phyloP scores from a whole-genome alignment of 1,140 invertebrate species.

The Holcopasites calliopsidis region DNA sequence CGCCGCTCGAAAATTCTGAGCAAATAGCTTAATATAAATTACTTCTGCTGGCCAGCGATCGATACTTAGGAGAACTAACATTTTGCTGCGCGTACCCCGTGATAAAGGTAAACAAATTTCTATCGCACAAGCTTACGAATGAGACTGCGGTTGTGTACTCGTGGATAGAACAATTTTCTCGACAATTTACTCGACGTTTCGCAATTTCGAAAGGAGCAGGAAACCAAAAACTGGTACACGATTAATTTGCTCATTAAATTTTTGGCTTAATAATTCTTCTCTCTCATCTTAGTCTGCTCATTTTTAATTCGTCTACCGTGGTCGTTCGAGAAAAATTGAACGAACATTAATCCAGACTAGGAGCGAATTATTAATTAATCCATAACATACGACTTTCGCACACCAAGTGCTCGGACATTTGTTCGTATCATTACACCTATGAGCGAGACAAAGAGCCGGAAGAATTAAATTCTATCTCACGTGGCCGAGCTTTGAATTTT shows the following conservation, averaged over 20 bases:
- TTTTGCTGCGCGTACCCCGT: neutral
- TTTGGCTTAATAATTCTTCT: neutral
- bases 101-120: conserved; percentile 22
- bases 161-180: neutral
- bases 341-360: conserved; percentile 31
- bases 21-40: conserved; percentile 27
- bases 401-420: conserved; percentile 31
- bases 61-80: neutral
- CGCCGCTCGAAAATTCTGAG: neutral
- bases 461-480: conserved; percentile 52
- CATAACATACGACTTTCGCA: conserved; percentile 40
- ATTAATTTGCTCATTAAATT: neutral
- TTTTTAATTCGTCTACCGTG: too few species aligned
- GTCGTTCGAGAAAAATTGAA: neutral
- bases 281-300: too few species aligned
- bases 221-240: neutral
- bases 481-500: conserved; percentile 53
- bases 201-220: neutral
- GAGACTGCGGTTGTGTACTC: neutral
- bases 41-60: neutral
- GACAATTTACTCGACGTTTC: neutral
- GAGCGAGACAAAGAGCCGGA: conserved; percentile 47
- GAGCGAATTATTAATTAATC: conserved; percentile 42
- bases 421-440: conserved; percentile 45
- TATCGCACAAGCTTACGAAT: neutral